Evolutionary conservation across 2,113 vertebrate genomes (phyloP), one percentile per base, ranked within the genome.

Genomic region (Monopterus albus): DNA sequence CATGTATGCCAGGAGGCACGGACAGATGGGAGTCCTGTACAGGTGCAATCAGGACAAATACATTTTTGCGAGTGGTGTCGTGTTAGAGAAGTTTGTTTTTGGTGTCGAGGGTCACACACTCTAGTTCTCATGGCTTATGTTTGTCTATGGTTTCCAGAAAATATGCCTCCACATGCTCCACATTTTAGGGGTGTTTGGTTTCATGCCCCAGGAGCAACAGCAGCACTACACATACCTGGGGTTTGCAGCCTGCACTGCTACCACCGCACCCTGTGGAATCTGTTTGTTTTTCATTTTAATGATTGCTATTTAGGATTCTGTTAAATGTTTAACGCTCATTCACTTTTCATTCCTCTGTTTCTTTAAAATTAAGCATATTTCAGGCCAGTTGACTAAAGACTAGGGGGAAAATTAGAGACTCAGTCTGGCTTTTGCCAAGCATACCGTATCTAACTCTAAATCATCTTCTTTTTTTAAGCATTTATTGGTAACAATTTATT

Each of bases 111-210:
- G 88, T 92, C 90, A 89, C 38, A 46, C 65, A 71, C 79, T 39
- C 76, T 39, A 69, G 75, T 89, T 86, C 87, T 83, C 79, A 69
- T 80, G 89, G 61, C 83, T 87, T 80, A 56, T 82, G 71, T 86
- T 78, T 87, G 86, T 84, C 86, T 89, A 68, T n/a, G 21, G 81
- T 88, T 88, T 78, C 69, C 63, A 73, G 42, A 82, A 79, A 90
- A 89, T 91, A 86, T 82, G 90, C 87, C 89, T 77, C 73, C 91
- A 93, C 91, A 91, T 90, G 91, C 85, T 89, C 83, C 63, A 58
- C 87, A 91, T 91, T 92, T 89, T 89, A 76, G 67, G 78, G 85
- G 89, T 90, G 84, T 91, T 90, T 56, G 57, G 83, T 93, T 93
- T 91, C 86, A 86, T 74, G 39, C 18, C 36, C 56, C 60, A 74